Evolutionary conservation across 1,140 invertebrate species (phyloP), one percentile per base, ranked within the genome.

Genomic region (Pseudobourletiella spinata): DNA sequence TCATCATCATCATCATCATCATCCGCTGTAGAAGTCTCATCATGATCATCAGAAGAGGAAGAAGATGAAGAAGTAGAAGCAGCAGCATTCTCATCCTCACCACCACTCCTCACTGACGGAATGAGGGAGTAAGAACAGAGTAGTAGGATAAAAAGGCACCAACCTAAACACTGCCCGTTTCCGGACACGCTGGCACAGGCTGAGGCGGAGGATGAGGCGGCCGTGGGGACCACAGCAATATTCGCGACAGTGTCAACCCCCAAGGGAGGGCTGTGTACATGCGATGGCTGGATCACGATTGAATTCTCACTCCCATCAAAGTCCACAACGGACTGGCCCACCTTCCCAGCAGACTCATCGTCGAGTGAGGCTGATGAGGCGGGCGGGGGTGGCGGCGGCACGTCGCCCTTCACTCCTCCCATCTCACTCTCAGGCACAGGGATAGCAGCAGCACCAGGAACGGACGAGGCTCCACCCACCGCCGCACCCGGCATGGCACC

Each of bases 121-220:
- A n/a, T n/a, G 43, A 20, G 24, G 43, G 43, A 46, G 43, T 20
- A 22, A 46, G 43, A 46, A 46, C n/a, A 46, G n/a, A 46, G 56
- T 29, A 62, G 43, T 51, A 69, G 62, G 55, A 70, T 28, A 32
- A 68, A 69, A 70, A 70, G 66, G 66, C 66, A 70, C 69, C 66
- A 70, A 70, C 69, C 69, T 70, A 70, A 61, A 66, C 69, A 70
- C 52, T 50, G 59, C 64, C 69, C 69, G 39, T 61, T 57, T 15
- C n/a, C 44, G 43, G 59, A 59, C 52, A 56, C 39, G 59, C 62
- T 65, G 59, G 58, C 56, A 65, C 63, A 68, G 56, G 39, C 57
- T 57, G 66, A 46, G 26, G 63, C 29, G 16, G 62, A 43, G 11
- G 65, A 46, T 20, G 65, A 63, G 6, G 64, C 58, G 22, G 57